Percentiles rank a stretch among this genome's conserved stretches.
These are phyloP conservation scores for Zaprionus lineosus DNA, from an alignment of 2,888 invertebrate genomes.

Conservation along the genomic window DNA sequence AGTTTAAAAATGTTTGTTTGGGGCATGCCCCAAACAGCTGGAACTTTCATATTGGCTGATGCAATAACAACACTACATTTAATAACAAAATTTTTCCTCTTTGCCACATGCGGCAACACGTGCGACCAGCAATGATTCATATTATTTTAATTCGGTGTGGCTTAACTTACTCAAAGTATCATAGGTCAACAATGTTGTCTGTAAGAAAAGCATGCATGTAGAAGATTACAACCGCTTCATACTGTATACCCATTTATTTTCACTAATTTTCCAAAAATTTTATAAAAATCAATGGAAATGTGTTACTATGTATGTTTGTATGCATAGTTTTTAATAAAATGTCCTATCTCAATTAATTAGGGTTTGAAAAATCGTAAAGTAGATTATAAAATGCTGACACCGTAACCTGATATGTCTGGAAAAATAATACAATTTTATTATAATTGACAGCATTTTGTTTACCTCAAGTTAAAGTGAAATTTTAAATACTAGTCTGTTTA, in stretches of 20 bases:
- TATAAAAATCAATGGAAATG: not conserved
- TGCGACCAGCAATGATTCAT: conserved; percentile 30
- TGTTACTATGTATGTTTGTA: not conserved
- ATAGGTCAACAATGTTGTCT: too few species aligned
- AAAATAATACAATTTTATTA: not conserved
- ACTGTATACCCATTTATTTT: not conserved
- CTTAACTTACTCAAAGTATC: too few species aligned
- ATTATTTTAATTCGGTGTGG: too few species aligned
- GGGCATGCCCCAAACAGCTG: conserved; percentile 62
- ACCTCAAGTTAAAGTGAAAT: too few species aligned
- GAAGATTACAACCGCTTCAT: too few species aligned
- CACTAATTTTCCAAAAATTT: too few species aligned
- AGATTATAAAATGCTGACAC: too few species aligned
- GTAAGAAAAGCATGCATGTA: too few species aligned
- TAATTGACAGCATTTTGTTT: not conserved
- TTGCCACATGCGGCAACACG: conserved; percentile 41
- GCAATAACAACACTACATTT: conserved; percentile 56
- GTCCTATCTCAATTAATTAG: not conserved
- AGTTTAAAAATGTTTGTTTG: conserved; percentile 25
- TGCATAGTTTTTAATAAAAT: too few species aligned
- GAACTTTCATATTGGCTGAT: conserved; percentile 59
- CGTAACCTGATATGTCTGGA: not conserved
- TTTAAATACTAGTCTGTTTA: too few species aligned
- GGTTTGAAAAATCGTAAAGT: too few species aligned
- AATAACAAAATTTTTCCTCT: conserved; percentile 19